Evolutionary conservation across 64 coral and sea anemone genomes (phyloP).

Genomic region (Dendronephthya gigantea): DNA sequence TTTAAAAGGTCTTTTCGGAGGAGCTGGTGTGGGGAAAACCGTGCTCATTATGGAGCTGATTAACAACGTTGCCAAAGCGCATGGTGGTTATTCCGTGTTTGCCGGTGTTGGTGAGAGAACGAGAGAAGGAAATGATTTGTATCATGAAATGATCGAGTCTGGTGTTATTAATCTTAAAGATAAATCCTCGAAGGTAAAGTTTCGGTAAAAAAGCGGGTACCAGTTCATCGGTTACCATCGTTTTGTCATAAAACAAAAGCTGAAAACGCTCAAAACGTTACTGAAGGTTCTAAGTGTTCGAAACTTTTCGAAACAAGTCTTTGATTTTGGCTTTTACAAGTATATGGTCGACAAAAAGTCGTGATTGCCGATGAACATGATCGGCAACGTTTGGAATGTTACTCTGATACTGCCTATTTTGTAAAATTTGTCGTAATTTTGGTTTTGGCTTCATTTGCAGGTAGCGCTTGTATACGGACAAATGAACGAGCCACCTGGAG

Average conservation of each 20-base stretch:
- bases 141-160: constrained; percentile 92
- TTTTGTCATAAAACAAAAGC: no score
- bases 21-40: constrained; percentile 93
- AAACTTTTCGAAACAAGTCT: no score
- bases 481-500: constrained; percentile 93
- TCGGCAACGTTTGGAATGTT: no score
- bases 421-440: not conserved
- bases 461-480: constrained; percentile 94
- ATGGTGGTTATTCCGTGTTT: constrained; percentile 95
- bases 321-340: no score
- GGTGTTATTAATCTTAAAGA: constrained; percentile 88
- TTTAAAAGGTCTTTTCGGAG: constrained; percentile 75
- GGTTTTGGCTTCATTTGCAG: constrained; percentile 11
- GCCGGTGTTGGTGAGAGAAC: constrained; percentile 97
- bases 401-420: no score
- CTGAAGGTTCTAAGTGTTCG: no score
- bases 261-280: no score
- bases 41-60: constrained; percentile 88
- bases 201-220: no score
- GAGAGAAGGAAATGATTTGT: constrained; percentile 91
- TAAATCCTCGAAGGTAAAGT: constrained; percentile 77
- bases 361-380: no score
- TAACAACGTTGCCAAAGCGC: constrained; percentile 84
- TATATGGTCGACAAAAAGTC: no score
- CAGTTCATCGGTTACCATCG: no score